These are phyloP conservation scores for Gobionotothen gibberifrons DNA, from an alignment of 2,797 vertebrate species.

Conservation along the genomic window DNA sequence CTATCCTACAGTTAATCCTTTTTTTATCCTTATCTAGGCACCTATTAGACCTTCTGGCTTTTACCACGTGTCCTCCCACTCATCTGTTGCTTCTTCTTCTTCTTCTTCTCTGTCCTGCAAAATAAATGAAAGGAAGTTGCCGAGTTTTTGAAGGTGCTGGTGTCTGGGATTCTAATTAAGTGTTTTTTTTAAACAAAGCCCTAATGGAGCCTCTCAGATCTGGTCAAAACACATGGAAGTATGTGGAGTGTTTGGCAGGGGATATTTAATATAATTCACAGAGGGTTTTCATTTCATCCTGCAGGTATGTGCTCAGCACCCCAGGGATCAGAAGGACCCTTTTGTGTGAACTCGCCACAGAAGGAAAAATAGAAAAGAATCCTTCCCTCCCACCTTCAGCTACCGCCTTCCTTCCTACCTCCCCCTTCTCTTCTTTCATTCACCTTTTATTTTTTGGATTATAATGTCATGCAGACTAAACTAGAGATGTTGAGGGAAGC, in stretches of 20 bases:
- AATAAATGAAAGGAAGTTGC: conserved; percentile 24
- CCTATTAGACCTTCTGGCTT: conserved; percentile 28
- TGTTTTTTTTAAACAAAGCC: conserved; percentile 44
- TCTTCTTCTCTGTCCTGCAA: conserved; percentile 5
- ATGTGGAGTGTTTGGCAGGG: conserved; percentile 75
- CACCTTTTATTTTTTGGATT: conserved; percentile 63
- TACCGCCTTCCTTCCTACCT: conserved; percentile 45
- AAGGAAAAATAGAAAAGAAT: conserved; percentile 69
- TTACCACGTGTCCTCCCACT: conserved; percentile 16
- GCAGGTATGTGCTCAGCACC: conserved; percentile 81
- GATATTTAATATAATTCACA: conserved; percentile 80
- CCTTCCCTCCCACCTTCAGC: conserved; percentile 50
- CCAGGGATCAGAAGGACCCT: conserved; percentile 79
- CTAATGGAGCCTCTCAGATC: conserved; percentile 67
- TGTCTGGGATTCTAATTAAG: conserved; percentile 75
- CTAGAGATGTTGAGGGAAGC: conserved; percentile 37
- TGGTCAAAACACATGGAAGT: conserved; percentile 78
- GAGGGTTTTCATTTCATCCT: conserved; percentile 84
- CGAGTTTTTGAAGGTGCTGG: conserved; percentile 59
- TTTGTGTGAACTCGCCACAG: conserved; percentile 78
- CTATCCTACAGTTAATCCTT: conserved; percentile 28
- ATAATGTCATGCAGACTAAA: conserved; percentile 48
- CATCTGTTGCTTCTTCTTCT: background rate
- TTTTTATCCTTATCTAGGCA: conserved; percentile 37
- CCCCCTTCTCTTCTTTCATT: conserved; percentile 45